Conservation (phyloP, 2,888 invertebrate genomes). For the Dynastes maya region DNA sequence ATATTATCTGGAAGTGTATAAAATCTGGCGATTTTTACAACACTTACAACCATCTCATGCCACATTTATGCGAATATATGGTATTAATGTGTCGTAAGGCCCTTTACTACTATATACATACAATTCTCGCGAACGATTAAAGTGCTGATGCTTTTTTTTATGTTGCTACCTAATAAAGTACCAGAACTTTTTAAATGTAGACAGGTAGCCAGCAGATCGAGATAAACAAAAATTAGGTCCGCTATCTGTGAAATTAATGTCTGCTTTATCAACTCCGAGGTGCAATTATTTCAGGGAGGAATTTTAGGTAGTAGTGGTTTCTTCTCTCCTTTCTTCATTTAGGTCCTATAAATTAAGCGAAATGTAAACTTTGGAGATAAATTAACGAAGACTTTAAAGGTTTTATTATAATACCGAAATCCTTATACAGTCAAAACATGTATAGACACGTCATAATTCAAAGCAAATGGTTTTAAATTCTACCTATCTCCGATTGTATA, state of each 20-base stretch:
- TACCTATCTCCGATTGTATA: too few relatives aligned
- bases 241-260: conserved; percentile 40
- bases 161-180: conserved; percentile 1
- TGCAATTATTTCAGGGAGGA: conserved; percentile 14
- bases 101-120: conserved; percentile 17
- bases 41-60: conserved; percentile 5
- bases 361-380: too few relatives aligned
- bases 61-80: conserved; percentile 31
- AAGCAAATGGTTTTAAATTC: too few relatives aligned
- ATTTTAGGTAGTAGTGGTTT: conserved; percentile 7
- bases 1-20: conserved; percentile 40
- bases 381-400: too few relatives aligned
- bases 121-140: background rate
- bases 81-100: background rate
- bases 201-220: conserved; percentile 24
- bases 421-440: too few relatives aligned
- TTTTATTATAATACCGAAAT: too few relatives aligned
- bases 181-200: conserved; percentile 8
- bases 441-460: too few relatives aligned
- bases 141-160: background rate
- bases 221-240: conserved; percentile 34
- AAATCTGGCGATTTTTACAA: conserved; percentile 44
- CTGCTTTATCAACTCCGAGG: conserved; percentile 1
- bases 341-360: background rate
- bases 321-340: background rate